Base-by-base conservation (phyloP, 2,113 vertebrate genomes). In the Camelus dromedarius region DNA sequence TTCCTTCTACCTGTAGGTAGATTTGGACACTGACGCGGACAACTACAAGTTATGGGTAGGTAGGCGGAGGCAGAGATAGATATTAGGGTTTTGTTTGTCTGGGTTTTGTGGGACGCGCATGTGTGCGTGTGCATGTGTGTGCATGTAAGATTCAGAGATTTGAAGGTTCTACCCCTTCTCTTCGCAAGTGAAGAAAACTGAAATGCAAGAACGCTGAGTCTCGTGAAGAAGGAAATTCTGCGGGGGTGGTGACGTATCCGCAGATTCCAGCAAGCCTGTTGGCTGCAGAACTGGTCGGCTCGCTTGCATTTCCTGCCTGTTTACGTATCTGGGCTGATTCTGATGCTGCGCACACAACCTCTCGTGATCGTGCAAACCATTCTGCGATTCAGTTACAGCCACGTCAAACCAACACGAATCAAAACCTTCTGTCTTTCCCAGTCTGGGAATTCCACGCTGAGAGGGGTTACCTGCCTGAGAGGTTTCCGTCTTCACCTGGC, bases 171-270 rank as follows among this genome's bases (percentile, higher is more conserved):
- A 42, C 26, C n/a, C 6, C 22, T 79, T 26, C 24, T 81, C 38
- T 58, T 83, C 62, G 48, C 11, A 73, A 24, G 88, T 83, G 42
- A 84, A 77, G 10, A 88, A 35, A 5, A 80, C 0, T 67, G 13
- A 88, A 62, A 30, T 76, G 76, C 30, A 70, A 16, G 11, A 42
- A 24, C 16, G 14, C 3, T 38, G 50, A 83, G 18, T 64, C 30
- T 81, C 80, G 60, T 42, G 66, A 69, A 42, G 52, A 64, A 46
- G 18, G 13, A 46, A 70, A 2, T 56, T 95, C 46, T 89, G 19
- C 3, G 11, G 8, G 3, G 42, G 1, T n/a, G 28, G 9, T 26
- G 52, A 60, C 38, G 2, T 0, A 66, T 86, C 6, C 16, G 52
- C 86, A 90, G 46, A 24, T 52, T 70, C 52, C 8, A 22, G 38